Evolutionary conservation across 1,140 invertebrate genomes (phyloP).

Genomic region (Brachionus rotundiformis): DNA sequence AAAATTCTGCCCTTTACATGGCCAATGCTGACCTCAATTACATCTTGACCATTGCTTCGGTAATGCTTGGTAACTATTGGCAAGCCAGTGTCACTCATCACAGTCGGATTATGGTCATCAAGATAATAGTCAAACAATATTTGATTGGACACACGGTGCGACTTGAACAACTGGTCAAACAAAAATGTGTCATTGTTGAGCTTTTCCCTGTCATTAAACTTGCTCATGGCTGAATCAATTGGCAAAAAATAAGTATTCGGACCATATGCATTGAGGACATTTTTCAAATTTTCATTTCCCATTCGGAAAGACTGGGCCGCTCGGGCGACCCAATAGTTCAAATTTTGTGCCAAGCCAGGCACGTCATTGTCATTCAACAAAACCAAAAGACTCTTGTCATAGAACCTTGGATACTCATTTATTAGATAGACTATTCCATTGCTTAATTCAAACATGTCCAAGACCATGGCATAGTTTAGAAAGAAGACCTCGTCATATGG

Average conservation of each 20-base stretch:
- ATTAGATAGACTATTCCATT: constrained; percentile 45
- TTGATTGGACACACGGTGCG: constrained; percentile 26
- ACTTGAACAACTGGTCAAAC: constrained; percentile 23
- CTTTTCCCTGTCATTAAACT: constrained; percentile 30
- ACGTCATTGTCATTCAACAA: constrained; percentile 40
- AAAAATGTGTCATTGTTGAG: constrained; percentile 35
- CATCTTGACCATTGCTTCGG: neutral
- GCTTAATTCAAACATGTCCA: constrained; percentile 27
- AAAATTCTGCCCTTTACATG: constrained; percentile 40
- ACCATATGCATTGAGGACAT: constrained; percentile 24
- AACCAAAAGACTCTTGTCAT: constrained; percentile 44
- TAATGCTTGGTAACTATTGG: constrained; percentile 16
- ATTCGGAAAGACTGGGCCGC: constrained; percentile 15
- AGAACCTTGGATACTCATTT: constrained; percentile 32
- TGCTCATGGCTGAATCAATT: neutral
- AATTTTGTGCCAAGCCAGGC: neutral
- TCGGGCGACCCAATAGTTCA: constrained; percentile 37
- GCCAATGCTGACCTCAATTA: constrained; percentile 42
- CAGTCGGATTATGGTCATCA: neutral
- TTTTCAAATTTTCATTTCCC: constrained; percentile 47
- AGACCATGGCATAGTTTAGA: constrained; percentile 36
- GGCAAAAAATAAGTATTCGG: constrained; percentile 49
- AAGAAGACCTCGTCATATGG: constrained; percentile 25
- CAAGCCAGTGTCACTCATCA: constrained; percentile 22
- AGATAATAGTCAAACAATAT: constrained; percentile 49